Evolutionary conservation across 2,113 vertebrate genomes (phyloP).

Genomic region (Alligator sinensis): DNA sequence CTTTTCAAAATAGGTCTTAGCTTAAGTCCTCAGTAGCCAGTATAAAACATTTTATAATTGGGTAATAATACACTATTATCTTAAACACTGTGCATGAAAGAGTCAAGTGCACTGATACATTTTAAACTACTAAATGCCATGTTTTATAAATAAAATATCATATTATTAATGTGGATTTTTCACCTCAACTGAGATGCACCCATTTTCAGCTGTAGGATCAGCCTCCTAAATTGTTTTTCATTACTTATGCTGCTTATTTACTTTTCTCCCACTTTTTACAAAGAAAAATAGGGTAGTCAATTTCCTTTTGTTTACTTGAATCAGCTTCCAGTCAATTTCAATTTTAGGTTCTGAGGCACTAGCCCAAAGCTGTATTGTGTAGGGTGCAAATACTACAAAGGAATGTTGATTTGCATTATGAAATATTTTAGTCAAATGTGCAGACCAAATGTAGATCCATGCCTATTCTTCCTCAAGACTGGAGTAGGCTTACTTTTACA

Average conservation of each 20-base stretch:
- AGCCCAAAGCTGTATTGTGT: background rate
- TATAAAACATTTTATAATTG: background rate
- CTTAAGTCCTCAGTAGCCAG: accelerated
- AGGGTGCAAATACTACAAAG: background rate
- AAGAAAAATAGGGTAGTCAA: background rate
- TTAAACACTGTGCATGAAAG: background rate
- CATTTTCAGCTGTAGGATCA: accelerated
- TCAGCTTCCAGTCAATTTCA: background rate
- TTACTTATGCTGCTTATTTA: background rate
- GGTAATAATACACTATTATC: background rate
- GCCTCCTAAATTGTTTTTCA: background rate
- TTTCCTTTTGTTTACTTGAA: background rate
- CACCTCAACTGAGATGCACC: background rate
- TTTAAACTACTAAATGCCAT: background rate
- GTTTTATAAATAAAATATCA: background rate
- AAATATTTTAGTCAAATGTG: conserved; percentile 1
- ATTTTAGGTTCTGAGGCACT: background rate
- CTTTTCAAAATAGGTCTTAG: background rate
- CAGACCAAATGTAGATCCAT: background rate
- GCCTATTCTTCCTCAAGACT: background rate
- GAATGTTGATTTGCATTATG: background rate
- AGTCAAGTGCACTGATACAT: background rate
- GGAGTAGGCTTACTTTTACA: background rate
- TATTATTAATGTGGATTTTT: background rate
- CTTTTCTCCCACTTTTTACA: background rate